Evolutionary conservation across 1,140 invertebrate species (phyloP).

Genomic region (Aradophagus sp.): DNA sequence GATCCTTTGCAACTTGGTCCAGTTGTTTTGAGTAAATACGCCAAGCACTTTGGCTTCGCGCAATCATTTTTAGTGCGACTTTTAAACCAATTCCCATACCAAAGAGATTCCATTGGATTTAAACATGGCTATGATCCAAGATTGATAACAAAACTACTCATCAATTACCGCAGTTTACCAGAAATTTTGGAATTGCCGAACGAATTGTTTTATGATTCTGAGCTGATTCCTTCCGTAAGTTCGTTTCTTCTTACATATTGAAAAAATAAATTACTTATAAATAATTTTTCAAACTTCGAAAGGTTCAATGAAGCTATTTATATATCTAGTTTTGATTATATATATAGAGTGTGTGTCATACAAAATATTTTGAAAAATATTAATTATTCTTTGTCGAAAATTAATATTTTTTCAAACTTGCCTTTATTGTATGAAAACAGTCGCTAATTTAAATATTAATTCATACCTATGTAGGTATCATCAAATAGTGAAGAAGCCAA

Average conservation of each 20-base stretch:
- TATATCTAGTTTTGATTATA: no score
- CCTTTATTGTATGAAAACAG: no score
- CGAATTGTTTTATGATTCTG: constrained; percentile 86
- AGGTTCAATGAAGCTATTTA: no score
- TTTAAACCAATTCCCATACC: constrained; percentile 79
- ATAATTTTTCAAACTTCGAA: no score
- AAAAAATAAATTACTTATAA: no score
- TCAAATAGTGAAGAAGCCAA: constrained; percentile 8
- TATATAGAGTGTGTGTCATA: no score
- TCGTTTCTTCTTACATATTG: constrained; percentile 16
- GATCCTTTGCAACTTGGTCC: constrained; percentile 95
- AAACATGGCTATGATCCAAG: constrained; percentile 79
- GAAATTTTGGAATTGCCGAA: constrained; percentile 85
- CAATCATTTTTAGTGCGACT: constrained; percentile 84
- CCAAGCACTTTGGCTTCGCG: constrained; percentile 79
- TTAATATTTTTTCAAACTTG: no score
- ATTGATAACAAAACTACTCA: constrained; percentile 82
- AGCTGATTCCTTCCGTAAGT: constrained; percentile 78
- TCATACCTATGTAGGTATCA: constrained; percentile 51
- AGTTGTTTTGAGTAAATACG: constrained; percentile 81
- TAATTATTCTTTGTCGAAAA: no score
- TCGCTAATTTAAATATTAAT: no score
- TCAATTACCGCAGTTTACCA: constrained; percentile 87
- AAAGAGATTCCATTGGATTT: constrained; percentile 77
- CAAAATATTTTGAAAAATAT: no score